phyloP scores from a whole-genome alignment of 2,797 vertebrate species.

The Leptodactylus fallax region DNA sequence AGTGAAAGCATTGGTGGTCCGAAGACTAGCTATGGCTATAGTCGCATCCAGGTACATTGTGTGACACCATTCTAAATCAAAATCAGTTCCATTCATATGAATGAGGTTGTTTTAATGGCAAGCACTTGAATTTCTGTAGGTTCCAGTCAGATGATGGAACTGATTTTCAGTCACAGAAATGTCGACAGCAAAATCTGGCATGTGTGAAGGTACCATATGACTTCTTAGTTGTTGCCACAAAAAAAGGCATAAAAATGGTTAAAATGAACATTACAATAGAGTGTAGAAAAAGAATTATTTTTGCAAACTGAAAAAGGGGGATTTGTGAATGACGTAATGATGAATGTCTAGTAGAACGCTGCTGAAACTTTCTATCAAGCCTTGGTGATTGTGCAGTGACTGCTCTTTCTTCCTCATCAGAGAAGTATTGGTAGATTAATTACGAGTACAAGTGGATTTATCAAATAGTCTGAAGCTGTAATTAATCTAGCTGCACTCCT shows the following conservation, averaged over 20 bases:
- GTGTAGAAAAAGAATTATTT: not conserved
- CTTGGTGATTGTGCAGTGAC: conserved; percentile 5
- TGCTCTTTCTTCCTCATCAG: conserved; percentile 12
- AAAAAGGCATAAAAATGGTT: not conserved
- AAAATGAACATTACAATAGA: not conserved
- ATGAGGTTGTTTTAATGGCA: too few relatives aligned
- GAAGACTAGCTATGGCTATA: too few relatives aligned
- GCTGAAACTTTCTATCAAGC: not conserved
- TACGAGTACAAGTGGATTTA: conserved; percentile 13
- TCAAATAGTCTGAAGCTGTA: conserved; percentile 25
- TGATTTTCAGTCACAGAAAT: too few relatives aligned
- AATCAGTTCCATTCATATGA: too few relatives aligned
- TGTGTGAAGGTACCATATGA: too few relatives aligned
- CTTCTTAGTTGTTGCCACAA: too few relatives aligned
- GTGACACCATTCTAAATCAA: too few relatives aligned
- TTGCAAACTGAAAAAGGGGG: not conserved
- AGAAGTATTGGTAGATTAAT: conserved; percentile 16
- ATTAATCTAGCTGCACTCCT: not conserved
- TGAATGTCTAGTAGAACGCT: not conserved
- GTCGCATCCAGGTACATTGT: too few relatives aligned
- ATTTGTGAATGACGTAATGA: not conserved
- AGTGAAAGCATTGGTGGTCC: too few relatives aligned
- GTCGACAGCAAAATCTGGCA: too few relatives aligned
- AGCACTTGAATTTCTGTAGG: too few relatives aligned
- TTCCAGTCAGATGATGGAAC: too few relatives aligned